Percentiles rank a stretch among this genome's conserved stretches.
Evolutionary conservation across 53 echinoderm and acorn worm genomes (phyloP).

Genomic region (Apostichopus leukothele): DNA sequence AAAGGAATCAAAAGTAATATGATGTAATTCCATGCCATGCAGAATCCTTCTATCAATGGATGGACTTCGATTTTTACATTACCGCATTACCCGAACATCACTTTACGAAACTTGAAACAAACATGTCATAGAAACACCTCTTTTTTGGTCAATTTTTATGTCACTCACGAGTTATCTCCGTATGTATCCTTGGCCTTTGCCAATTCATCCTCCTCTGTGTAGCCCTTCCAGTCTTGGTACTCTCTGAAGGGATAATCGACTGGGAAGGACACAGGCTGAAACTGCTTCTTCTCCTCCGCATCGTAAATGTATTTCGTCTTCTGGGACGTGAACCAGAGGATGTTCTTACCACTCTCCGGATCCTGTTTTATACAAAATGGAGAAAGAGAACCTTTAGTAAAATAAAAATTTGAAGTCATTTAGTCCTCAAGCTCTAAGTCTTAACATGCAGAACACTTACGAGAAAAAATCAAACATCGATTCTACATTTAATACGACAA

Average conservation of each 20-base stretch:
- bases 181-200: conserved; percentile 64
- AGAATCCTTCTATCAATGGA: no score
- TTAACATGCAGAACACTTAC: no score
- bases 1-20: no score
- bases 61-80: no score
- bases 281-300: conserved; percentile 93
- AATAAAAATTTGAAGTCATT: no score
- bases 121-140: not conserved
- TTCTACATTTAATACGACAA: no score
- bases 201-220: conserved; percentile 75
- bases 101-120: no score
- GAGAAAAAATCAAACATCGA: no score
- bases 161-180: conserved; percentile 89
- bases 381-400: no score
- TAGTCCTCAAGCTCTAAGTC: no score
- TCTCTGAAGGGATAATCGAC: conserved; percentile 62
- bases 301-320: conserved; percentile 96
- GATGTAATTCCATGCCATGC: no score
- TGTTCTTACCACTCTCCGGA: conserved; percentile 46
- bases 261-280: conserved; percentile 82
- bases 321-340: conserved; percentile 92
- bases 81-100: no score
- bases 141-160: not conserved
- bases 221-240: conserved; percentile 90
- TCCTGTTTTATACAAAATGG: conserved; percentile 8